phyloP scores from a whole-genome alignment of 2,888 invertebrate species.

The Julus scandinavius region DNA sequence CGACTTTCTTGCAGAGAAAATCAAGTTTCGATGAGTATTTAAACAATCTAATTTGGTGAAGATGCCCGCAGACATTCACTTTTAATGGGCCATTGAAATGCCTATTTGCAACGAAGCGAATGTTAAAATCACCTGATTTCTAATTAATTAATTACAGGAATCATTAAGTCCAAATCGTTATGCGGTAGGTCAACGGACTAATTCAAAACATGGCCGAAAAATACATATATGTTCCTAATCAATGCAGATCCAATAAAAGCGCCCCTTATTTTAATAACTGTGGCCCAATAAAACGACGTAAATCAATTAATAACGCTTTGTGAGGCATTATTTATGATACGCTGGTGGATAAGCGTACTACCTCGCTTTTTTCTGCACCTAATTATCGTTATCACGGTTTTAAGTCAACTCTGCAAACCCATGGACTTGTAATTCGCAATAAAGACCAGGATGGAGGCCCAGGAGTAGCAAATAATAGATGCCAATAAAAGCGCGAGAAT shows the following conservation, averaged over 20 bases:
- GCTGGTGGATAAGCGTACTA: neutral
- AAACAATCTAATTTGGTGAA: neutral
- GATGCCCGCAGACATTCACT: neutral
- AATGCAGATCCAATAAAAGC: neutral
- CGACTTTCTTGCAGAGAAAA: neutral
- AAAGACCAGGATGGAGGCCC: constrained; percentile 6
- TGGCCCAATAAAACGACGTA: neutral
- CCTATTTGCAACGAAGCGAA: neutral
- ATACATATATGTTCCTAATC: neutral
- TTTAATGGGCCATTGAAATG: neutral
- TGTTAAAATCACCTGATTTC: neutral
- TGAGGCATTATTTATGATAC: neutral
- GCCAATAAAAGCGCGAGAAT: neutral
- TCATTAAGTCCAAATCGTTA: neutral
- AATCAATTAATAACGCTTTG: constrained; percentile 39
- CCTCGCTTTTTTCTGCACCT: neutral
- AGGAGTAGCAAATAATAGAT: constrained; percentile 4
- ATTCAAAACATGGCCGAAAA: neutral
- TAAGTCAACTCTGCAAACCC: neutral
- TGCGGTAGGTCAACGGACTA: neutral
- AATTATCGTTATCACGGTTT: neutral
- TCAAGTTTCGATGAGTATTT: neutral
- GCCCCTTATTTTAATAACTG: neutral
- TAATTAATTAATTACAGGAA: neutral
- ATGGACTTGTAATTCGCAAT: neutral